Evolutionary conservation across 2,797 vertebrate genomes (phyloP).

Genomic region (Atherinosoma microstoma): DNA sequence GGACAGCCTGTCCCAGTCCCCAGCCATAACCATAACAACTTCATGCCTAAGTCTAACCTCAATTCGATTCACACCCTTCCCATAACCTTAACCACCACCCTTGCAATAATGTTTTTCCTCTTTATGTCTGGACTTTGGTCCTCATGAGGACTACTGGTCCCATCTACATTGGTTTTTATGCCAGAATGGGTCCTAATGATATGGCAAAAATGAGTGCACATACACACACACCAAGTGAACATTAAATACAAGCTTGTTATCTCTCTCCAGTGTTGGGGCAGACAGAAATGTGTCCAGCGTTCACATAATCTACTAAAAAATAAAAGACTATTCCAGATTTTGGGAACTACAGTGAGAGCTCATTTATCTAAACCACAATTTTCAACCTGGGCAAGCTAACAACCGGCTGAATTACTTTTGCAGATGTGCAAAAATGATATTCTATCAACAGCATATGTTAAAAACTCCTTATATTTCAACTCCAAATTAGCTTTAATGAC

Average conservation of each 20-base stretch:
- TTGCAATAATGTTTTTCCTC: not conserved
- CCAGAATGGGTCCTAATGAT: not conserved
- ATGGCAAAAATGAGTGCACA: not conserved
- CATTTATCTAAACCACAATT: conserved; percentile 61
- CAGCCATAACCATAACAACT: not conserved
- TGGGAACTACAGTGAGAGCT: conserved; percentile 37
- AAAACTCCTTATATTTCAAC: conserved; percentile 37
- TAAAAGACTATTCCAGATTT: conserved; percentile 63
- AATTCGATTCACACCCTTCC: conserved; percentile 1
- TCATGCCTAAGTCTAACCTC: not conserved
- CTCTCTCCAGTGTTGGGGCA: conserved; percentile 52
- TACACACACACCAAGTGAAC: conserved; percentile 24
- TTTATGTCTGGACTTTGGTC: not conserved
- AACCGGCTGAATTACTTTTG: conserved; percentile 50
- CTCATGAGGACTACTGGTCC: not conserved
- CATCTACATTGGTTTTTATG: not conserved
- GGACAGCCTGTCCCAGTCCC: not conserved
- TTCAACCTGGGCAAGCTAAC: conserved; percentile 47
- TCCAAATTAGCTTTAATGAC: conserved; percentile 28
- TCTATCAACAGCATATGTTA: conserved; percentile 58
- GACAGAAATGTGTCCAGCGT: conserved; percentile 46
- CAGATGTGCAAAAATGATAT: conserved; percentile 71
- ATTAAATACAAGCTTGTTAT: conserved; percentile 38
- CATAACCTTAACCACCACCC: not conserved
- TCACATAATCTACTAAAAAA: conserved; percentile 41